Evolutionary conservation across 1,140 invertebrate species (phyloP), one percentile per base, ranked within the genome.

Genomic region (Temnothorax curvispinosus): DNA sequence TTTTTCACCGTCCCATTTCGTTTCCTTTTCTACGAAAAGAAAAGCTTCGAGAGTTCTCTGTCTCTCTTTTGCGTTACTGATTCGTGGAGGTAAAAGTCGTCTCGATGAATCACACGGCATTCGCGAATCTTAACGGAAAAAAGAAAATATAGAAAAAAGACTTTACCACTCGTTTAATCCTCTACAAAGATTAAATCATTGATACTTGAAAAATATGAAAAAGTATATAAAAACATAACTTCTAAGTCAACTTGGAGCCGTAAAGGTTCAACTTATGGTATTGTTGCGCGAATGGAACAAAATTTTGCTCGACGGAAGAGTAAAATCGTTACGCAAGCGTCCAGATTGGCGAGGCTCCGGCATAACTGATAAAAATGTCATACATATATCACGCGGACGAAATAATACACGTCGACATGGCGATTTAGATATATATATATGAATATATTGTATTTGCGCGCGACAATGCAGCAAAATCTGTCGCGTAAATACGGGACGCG

Each of bases 401-500:
- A 74, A 82, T 82, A 82, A 74, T 38, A 54, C 13, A 15, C 18
- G 35, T 69, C 47, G 35, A 52, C 18, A 11, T 44, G 47, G 52
- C 62, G 62, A 71, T 60, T 38, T 54, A 65, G 13, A 44, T 47
- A 21, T 27, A 5, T 2, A 13, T 13, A 47, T 15, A 47, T 7
- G 5, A 0, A 21, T 69, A 15, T 69, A 69, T 80, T 27, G 62
- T 32, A 82, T 71, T 69, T 44, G 35, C 27, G 67, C 62, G 50
- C n/a, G 69, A 84, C 54, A 74, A 84, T 60, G 21, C 69, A 50
- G 18, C 41, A 47, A 84, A 84, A 84, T 75, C 15, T 60, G 18
- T 47, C 41, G 52, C 8, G 62, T 67, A 67, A 80, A 80, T 69
- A 52, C 35, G 27, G 41, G 58, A 1, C 7, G n/a, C 41, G 65